A percentile compares a stretch with the other conserved stretches of the same genome.
Conservation (phyloP, 2,888 invertebrate species). For the Trisateles emortualis region DNA sequence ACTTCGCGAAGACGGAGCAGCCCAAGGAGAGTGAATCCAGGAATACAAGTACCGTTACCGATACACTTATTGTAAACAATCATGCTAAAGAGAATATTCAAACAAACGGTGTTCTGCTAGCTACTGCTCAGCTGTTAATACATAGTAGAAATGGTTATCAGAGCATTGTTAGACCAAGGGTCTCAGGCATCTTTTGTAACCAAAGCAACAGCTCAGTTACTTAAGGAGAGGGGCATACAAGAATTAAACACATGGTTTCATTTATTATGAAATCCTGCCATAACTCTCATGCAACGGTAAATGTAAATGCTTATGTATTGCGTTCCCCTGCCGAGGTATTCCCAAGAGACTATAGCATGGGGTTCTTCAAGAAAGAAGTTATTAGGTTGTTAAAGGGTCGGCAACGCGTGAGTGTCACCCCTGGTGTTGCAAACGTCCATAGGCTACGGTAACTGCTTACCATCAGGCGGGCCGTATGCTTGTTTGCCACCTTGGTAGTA, state of each 20-base stretch:
- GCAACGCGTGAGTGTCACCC: too few relatives aligned
- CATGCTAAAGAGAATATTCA: background rate
- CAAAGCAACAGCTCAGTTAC: conserved; percentile 9
- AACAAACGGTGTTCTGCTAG: conserved; percentile 8
- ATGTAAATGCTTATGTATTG: conserved; percentile 9
- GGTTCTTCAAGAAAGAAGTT: too few relatives aligned
- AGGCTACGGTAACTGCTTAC: too few relatives aligned
- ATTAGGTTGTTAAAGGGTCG: too few relatives aligned
- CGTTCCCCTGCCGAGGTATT: too few relatives aligned
- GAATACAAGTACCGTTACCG: conserved; percentile 1
- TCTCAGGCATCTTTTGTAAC: conserved; percentile 19
- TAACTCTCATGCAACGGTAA: conserved; percentile 4
- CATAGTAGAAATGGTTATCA: conserved; percentile 7
- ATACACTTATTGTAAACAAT: too few relatives aligned
- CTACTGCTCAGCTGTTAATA: conserved; percentile 19
- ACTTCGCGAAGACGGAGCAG: conserved; percentile 17
- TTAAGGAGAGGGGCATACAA: background rate
- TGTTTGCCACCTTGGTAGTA: too few relatives aligned
- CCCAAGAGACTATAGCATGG: too few relatives aligned
- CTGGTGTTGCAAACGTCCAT: too few relatives aligned
- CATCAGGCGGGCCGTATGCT: too few relatives aligned
- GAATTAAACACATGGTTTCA: conserved; percentile 13
- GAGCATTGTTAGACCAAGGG: conserved; percentile 21
- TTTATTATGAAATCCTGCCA: conserved; percentile 4
- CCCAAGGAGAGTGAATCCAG: background rate